Evolutionary conservation across 2,797 vertebrate species (phyloP).

Genomic region (Petrocephalus schoutedeni): DNA sequence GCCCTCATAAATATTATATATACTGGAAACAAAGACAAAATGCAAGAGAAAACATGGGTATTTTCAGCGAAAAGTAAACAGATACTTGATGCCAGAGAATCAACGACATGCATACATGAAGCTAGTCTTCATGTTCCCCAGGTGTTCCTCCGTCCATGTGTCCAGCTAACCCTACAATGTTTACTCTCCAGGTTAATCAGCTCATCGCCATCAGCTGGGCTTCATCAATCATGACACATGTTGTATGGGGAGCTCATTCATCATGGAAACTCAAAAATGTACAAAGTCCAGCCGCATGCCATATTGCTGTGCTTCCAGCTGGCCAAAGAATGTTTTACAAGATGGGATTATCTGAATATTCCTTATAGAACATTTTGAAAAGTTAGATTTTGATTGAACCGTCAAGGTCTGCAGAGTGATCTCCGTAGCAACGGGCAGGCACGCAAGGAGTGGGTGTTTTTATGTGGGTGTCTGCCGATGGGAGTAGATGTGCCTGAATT

Average conservation of each 20-base stretch:
- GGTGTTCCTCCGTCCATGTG: not conserved
- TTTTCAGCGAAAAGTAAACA: not conserved
- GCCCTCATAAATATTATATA: not conserved
- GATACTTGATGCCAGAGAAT: not conserved
- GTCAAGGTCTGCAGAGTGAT: not conserved
- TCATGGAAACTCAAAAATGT: not conserved
- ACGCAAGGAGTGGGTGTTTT: not conserved
- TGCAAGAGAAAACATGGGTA: not conserved
- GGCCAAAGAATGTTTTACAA: not conserved
- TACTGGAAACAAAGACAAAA: not conserved
- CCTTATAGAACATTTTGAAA: not conserved
- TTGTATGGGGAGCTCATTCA: not conserved
- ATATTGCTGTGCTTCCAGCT: not conserved
- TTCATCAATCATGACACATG: not conserved
- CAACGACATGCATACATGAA: not conserved
- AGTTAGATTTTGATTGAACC: not conserved
- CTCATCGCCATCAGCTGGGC: not conserved
- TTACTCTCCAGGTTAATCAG: not conserved
- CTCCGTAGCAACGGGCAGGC: not conserved
- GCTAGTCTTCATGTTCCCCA: not conserved
- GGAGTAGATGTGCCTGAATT: constrained; percentile 12
- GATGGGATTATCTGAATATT: not conserved
- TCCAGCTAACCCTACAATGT: not conserved
- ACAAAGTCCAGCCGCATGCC: not conserved
- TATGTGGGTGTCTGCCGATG: not conserved